Evolutionary conservation across 2,888 invertebrate genomes (phyloP).

Genomic region (Meloe dianella): DNA sequence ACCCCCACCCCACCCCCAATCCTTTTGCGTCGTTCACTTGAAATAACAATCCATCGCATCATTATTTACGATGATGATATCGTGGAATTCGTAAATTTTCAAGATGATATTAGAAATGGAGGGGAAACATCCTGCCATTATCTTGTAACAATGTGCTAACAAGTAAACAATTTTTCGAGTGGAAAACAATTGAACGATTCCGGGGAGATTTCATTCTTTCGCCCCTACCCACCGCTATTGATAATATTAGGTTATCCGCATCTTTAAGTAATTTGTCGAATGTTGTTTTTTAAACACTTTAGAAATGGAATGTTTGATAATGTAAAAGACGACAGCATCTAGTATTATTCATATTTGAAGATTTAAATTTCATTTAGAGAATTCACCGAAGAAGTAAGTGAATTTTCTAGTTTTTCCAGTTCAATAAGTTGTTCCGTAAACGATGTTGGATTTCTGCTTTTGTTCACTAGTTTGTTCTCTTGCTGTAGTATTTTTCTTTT

Average conservation of each 20-base stretch:
- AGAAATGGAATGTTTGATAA: neutral
- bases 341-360: neutral
- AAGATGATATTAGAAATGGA: neutral
- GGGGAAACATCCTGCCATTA: neutral
- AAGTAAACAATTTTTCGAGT: neutral
- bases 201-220: neutral
- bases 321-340: neutral
- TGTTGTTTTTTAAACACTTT: neutral
- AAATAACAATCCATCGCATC: constrained; percentile 42
- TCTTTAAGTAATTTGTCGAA: neutral
- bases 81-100: constrained; percentile 43
- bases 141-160: neutral
- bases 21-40: constrained; percentile 29
- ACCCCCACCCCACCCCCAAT: neutral
- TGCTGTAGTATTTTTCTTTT: neutral
- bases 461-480: neutral
- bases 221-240: neutral
- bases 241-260: neutral
- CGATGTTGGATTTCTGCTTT: neutral
- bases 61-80: constrained; percentile 42
- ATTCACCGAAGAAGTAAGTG: neutral
- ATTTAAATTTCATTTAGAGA: constrained; percentile 3
- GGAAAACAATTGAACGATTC: neutral
- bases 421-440: neutral
- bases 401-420: constrained; percentile 2